These are phyloP conservation scores for Halcyon leucocephala DNA, from an alignment of 2,797 vertebrate species.

Conservation along the genomic window DNA sequence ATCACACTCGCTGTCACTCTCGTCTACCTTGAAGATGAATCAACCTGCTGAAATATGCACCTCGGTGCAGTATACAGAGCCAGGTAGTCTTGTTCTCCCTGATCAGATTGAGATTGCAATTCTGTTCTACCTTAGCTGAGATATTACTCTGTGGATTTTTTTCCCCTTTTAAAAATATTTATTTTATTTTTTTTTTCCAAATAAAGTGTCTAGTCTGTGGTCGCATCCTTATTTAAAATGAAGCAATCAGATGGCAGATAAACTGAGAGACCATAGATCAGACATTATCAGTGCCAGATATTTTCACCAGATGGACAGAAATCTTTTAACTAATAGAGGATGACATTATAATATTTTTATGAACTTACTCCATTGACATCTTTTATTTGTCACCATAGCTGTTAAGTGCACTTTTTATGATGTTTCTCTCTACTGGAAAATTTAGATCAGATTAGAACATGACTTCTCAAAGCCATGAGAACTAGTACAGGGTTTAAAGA, in stretches of 20 bases:
- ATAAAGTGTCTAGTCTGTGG: background rate
- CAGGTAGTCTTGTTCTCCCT: background rate
- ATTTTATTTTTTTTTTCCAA: background rate
- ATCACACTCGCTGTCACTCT: background rate
- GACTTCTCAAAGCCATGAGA: background rate
- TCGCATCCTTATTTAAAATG: background rate
- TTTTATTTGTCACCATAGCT: background rate
- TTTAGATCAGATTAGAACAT: background rate
- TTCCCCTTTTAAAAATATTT: background rate
- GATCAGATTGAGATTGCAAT: background rate
- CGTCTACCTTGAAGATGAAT: background rate
- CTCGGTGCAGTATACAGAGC: background rate
- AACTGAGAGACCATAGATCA: background rate
- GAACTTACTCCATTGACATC: background rate
- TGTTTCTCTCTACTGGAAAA: background rate
- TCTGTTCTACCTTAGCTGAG: background rate
- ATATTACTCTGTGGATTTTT: fast-evolving
- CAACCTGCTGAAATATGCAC: background rate
- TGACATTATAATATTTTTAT: background rate
- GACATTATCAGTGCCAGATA: background rate
- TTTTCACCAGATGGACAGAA: background rate
- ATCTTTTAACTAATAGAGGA: background rate
- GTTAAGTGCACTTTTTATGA: background rate
- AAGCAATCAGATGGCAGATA: background rate
- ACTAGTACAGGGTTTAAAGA: background rate